These are phyloP conservation scores for Triplophysa yarkandensis DNA, from an alignment of 2,797 vertebrate genomes.

Conservation along the genomic window DNA sequence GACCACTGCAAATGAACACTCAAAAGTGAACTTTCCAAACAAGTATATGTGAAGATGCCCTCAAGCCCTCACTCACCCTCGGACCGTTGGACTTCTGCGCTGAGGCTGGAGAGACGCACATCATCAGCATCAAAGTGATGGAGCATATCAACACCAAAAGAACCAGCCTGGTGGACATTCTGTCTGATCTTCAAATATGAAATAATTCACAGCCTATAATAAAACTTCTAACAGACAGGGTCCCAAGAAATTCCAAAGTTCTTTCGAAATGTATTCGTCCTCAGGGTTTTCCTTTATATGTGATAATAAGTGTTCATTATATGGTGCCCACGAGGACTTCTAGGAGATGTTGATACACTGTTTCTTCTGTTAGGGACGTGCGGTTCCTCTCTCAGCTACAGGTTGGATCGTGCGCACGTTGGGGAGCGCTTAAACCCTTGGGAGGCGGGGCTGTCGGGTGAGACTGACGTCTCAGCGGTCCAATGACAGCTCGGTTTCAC, in stretches of 20 bases:
- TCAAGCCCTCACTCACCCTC: slow-evolving; percentile 74
- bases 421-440: slow-evolving; percentile 70
- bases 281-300: slow-evolving; percentile 51
- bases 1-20: slow-evolving; percentile 28
- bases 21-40: slow-evolving; percentile 10
- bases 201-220: slow-evolving; percentile 43
- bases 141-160: slow-evolving; percentile 62
- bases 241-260: slow-evolving; percentile 44
- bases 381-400: slow-evolving; percentile 66
- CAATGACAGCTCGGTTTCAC: slow-evolving; percentile 61
- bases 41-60: slow-evolving; percentile 19
- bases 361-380: slow-evolving; percentile 66
- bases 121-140: slow-evolving; percentile 63
- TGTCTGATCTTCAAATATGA: slow-evolving; percentile 32
- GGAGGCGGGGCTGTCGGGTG: slow-evolving; percentile 57
- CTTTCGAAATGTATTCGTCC: slow-evolving; percentile 44
- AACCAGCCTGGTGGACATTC: slow-evolving; percentile 66
- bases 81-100: slow-evolving; percentile 74
- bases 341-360: slow-evolving; percentile 47
- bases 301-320: slow-evolving; percentile 54
- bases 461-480: slow-evolving; percentile 60
- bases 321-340: slow-evolving; percentile 57
- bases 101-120: slow-evolving; percentile 65
- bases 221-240: slow-evolving; percentile 40
- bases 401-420: slow-evolving; percentile 69